These are phyloP conservation scores for Tipula lateralis DNA, from an alignment of 2,888 invertebrate species.

Conservation along the genomic window DNA sequence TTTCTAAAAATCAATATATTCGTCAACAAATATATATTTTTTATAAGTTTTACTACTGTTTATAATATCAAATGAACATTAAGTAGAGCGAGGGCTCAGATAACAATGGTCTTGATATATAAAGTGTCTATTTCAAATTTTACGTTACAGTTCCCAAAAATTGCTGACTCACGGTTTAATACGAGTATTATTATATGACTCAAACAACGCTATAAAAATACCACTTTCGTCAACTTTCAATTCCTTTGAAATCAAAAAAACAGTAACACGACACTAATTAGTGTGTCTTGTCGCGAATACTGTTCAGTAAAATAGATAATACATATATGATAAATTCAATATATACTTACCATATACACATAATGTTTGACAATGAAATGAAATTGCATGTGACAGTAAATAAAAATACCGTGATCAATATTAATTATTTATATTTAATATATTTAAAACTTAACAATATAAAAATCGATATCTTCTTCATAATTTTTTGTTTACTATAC, in stretches of 20 bases:
- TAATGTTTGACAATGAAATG: not conserved
- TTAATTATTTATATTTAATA: not conserved
- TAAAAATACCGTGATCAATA: not conserved
- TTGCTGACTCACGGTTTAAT: not conserved
- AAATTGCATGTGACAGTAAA: not conserved
- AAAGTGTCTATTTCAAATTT: not conserved
- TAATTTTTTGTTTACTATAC: not conserved
- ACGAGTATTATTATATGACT: constrained; percentile 14
- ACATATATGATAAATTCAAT: not conserved
- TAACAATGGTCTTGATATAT: not conserved
- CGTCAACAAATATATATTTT: too few relatives aligned
- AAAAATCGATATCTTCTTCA: not conserved
- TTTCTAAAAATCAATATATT: too few relatives aligned
- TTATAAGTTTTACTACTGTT: too few relatives aligned
- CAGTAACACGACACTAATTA: not conserved
- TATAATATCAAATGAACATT: not conserved
- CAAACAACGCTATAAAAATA: not conserved
- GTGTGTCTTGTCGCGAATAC: not conserved
- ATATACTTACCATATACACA: too few relatives aligned
- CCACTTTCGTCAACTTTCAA: not conserved
- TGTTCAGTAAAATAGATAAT: not conserved
- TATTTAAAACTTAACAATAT: not conserved
- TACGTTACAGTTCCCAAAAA: not conserved
- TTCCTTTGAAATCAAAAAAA: not conserved
- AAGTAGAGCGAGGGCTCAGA: not conserved